phyloP scores from a whole-genome alignment of 2,888 invertebrate genomes.

The Ecdyonurus torrentis region DNA sequence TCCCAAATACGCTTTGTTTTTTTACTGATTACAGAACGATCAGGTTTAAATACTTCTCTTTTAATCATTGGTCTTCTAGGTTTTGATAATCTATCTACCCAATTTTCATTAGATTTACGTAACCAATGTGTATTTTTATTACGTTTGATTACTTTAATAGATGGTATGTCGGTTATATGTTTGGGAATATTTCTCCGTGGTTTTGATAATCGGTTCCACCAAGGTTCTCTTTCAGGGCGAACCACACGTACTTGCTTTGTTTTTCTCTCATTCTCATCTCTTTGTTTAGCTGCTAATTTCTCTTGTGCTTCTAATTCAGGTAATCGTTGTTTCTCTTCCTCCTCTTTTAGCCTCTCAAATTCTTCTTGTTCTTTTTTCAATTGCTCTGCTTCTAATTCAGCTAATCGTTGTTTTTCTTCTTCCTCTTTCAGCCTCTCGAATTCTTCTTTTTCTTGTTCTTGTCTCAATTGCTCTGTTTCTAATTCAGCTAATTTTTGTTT shows the following conservation, averaged over 20 bases:
- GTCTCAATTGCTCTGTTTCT: slow-evolving; percentile 9
- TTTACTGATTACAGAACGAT: neutral
- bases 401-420: neutral
- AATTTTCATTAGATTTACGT: neutral
- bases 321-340: neutral
- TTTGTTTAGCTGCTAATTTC: slow-evolving; percentile 13
- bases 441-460: slow-evolving; percentile 15
- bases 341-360: neutral
- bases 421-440: neutral
- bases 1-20: neutral
- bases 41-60: neutral
- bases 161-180: neutral
- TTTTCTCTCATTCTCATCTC: slow-evolving; percentile 11
- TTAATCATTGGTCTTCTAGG: neutral
- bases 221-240: neutral
- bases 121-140: neutral
- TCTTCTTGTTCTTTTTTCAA: slow-evolving; percentile 13
- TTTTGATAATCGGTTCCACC: neutral
- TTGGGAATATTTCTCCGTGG: neutral
- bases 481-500: neutral
- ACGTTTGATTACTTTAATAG: neutral
- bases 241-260: too few species aligned
- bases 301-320: slow-evolving; percentile 5
- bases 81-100: neutral
- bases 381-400: slow-evolving; percentile 8